phyloP scores from a whole-genome alignment of 1,140 invertebrate species.

The Druon quercuslanigerum region DNA sequence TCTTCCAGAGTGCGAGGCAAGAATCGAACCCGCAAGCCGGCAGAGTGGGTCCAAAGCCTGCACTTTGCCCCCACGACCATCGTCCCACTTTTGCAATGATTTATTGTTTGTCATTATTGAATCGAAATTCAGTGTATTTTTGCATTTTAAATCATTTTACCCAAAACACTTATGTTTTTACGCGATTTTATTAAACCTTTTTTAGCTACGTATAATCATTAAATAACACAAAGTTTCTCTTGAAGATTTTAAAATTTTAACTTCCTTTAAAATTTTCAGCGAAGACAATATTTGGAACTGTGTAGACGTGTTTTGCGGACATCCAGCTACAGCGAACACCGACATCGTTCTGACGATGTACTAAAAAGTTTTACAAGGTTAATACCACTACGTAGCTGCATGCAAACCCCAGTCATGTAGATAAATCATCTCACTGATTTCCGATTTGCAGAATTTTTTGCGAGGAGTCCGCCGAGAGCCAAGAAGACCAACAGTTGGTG shows the following conservation, averaged over 20 bases:
- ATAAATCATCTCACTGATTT: constrained; percentile 5
- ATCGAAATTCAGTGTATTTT: too few relatives aligned
- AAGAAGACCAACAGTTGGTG: constrained; percentile 84
- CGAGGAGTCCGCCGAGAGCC: constrained; percentile 84
- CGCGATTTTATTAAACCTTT: too few relatives aligned
- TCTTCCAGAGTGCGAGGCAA: too few relatives aligned
- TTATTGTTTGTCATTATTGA: too few relatives aligned
- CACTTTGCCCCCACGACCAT: too few relatives aligned
- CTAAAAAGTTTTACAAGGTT: constrained; percentile 85
- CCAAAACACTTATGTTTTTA: too few relatives aligned
- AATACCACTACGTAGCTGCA: constrained; percentile 14
- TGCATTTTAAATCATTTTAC: too few relatives aligned
- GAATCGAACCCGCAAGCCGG: too few relatives aligned
- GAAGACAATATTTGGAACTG: constrained; percentile 85
- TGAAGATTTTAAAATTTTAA: constrained; percentile 28
- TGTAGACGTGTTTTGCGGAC: constrained; percentile 86
- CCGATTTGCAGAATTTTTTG: constrained; percentile 81
- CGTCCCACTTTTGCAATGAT: too few relatives aligned
- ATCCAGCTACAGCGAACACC: constrained; percentile 84
- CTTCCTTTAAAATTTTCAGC: constrained; percentile 72
- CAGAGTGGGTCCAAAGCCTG: too few relatives aligned
- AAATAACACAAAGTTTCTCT: too few relatives aligned
- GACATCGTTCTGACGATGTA: constrained; percentile 85
- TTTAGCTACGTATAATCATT: too few relatives aligned
- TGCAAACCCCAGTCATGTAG: constrained; percentile 19